Conservation (phyloP, 2,797 vertebrate species). For the Chelon labrosus region DNA sequence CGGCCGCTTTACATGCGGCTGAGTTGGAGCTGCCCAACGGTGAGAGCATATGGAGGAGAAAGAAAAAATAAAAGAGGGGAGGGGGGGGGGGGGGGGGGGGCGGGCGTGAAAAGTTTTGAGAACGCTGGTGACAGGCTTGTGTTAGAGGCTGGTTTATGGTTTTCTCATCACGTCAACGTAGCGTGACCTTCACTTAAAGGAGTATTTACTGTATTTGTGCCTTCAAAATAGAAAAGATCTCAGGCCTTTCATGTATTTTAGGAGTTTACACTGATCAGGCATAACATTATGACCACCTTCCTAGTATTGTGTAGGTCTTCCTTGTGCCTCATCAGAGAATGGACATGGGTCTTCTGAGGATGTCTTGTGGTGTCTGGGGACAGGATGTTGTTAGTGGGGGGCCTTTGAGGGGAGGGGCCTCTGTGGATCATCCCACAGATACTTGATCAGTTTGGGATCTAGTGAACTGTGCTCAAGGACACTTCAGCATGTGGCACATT, state of each 20-base stretch:
- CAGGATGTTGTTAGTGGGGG: no score
- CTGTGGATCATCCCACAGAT: no score
- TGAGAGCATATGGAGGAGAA: constrained; percentile 7
- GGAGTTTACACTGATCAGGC: background rate
- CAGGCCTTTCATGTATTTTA: constrained; percentile 3
- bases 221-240: background rate
- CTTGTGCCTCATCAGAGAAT: no score
- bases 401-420: no score
- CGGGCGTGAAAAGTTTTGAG: constrained; percentile 52
- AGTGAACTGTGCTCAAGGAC: no score
- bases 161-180: constrained; percentile 51
- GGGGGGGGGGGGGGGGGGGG: constrained; percentile 31
- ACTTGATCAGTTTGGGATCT: no score
- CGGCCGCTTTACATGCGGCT: constrained; percentile 71
- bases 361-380: no score
- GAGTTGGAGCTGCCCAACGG: constrained; percentile 48
- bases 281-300: no score
- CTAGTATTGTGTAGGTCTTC: no score
- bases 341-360: no score
- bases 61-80: background rate
- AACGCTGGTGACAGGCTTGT: constrained; percentile 19
- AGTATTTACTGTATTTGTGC: constrained; percentile 20
- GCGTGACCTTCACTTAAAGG: constrained; percentile 28
- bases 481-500: no score
- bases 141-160: constrained; percentile 49